These are phyloP conservation scores for Galerucella nymphaeae DNA, from an alignment of 2,888 invertebrate genomes.

Conservation along the genomic window DNA sequence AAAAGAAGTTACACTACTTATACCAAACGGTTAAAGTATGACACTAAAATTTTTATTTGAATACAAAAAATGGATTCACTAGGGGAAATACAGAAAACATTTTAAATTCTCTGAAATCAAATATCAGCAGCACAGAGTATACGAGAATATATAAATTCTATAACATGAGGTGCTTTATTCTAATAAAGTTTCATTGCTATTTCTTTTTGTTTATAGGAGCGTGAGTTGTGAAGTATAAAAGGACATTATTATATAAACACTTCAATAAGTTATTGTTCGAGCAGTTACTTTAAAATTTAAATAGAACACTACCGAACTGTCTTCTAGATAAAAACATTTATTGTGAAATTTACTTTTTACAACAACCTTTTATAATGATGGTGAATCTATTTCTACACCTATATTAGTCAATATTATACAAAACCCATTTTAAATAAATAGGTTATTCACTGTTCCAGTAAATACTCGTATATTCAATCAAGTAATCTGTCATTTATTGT, in stretches of 20 bases:
- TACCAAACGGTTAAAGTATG: not conserved
- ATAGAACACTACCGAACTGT: too few species aligned
- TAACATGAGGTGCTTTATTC: too few species aligned
- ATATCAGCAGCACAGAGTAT: too few species aligned
- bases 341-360: not conserved
- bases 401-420: not conserved
- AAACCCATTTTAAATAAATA: not conserved
- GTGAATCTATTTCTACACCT: not conserved
- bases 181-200: too few species aligned
- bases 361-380: not conserved
- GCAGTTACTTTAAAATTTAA: not conserved
- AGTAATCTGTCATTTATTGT: too few species aligned
- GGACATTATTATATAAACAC: too few species aligned
- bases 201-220: too few species aligned
- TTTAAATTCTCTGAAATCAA: too few species aligned
- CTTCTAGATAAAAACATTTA: too few species aligned
- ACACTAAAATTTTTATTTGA: not conserved
- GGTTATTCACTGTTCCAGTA: not conserved
- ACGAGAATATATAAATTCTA: too few species aligned
- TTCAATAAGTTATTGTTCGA: not conserved
- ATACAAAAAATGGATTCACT: not conserved
- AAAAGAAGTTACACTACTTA: slow-evolving; percentile 3
- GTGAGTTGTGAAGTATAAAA: too few species aligned
- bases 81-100: not conserved
- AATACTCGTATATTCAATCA: too few species aligned